These are phyloP conservation scores for Syngnathus typhle DNA, from an alignment of 2,113 vertebrate species.

Conservation along the genomic window DNA sequence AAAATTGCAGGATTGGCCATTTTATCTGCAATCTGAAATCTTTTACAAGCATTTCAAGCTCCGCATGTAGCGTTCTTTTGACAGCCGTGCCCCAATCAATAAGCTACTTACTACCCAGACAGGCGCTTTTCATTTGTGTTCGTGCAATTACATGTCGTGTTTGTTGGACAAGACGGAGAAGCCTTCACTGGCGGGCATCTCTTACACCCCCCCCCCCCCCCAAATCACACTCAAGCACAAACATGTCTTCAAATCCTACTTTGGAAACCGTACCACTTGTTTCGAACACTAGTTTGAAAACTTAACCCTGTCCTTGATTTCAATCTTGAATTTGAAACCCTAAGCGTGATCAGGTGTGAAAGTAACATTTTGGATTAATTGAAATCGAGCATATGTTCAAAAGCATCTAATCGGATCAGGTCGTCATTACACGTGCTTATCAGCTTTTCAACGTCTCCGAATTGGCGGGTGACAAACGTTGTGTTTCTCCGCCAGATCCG, in stretches of 20 bases:
- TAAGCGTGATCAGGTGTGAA: neutral
- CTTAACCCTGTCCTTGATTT: neutral
- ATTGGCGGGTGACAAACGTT: neutral
- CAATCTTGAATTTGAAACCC: neutral
- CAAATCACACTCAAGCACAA: constrained; percentile 35
- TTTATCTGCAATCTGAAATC: constrained; percentile 6
- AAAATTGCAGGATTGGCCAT: constrained; percentile 11
- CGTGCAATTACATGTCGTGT: constrained; percentile 27
- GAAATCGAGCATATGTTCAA: neutral
- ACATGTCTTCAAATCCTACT: constrained; percentile 28
- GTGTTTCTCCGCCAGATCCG: constrained; percentile 73
- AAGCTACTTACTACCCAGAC: constrained; percentile 22
- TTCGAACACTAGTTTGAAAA: neutral
- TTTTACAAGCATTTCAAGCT: constrained; percentile 9
- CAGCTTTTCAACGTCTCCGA: neutral
- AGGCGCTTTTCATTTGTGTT: constrained; percentile 29
- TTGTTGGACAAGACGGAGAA: constrained; percentile 37
- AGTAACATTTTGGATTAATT: neutral
- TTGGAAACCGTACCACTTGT: neutral
- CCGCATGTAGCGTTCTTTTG: constrained; percentile 10
- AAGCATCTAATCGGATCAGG: neutral
- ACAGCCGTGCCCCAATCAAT: constrained; percentile 18
- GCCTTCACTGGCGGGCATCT: constrained; percentile 31
- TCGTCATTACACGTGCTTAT: neutral
- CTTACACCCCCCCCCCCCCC: constrained; percentile 37